Evolutionary conservation across 2,797 vertebrate genomes (phyloP).

Genomic region (Peromyscus melanophrys): DNA sequence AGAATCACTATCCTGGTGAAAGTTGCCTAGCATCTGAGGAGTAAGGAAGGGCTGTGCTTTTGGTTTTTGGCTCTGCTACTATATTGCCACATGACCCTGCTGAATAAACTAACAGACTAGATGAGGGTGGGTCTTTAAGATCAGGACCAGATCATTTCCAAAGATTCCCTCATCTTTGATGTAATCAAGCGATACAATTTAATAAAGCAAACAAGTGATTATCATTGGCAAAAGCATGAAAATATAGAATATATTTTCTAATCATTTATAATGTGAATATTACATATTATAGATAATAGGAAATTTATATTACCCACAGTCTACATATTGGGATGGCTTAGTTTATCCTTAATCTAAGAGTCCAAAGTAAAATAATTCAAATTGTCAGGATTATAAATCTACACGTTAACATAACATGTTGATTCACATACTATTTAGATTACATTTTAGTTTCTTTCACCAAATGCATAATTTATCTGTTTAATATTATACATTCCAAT

Average conservation of each 20-base stretch:
- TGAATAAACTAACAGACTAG: background rate
- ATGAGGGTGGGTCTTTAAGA: background rate
- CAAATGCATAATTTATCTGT: conserved; percentile 45
- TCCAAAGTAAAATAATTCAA: background rate
- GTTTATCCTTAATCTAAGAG: conserved; percentile 40
- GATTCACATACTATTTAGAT: conserved; percentile 50
- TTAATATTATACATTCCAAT: conserved; percentile 19
- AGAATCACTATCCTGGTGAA: background rate
- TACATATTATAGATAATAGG: background rate
- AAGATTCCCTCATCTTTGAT: conserved; percentile 6
- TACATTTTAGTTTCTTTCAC: conserved; percentile 42
- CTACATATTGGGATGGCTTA: background rate
- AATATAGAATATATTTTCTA: background rate
- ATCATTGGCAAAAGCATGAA: background rate
- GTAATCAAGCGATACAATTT: background rate
- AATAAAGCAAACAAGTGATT: background rate
- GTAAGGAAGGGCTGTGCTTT: background rate
- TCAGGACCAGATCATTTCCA: conserved; percentile 21
- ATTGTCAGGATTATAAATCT: conserved; percentile 26
- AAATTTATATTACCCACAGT: background rate
- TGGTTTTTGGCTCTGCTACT: background rate
- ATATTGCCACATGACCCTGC: background rate
- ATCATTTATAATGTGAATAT: background rate
- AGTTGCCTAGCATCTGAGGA: background rate
- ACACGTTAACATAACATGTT: background rate